phyloP scores from a whole-genome alignment of 2,113 vertebrate genomes.

The Megaceryle maxima region DNA sequence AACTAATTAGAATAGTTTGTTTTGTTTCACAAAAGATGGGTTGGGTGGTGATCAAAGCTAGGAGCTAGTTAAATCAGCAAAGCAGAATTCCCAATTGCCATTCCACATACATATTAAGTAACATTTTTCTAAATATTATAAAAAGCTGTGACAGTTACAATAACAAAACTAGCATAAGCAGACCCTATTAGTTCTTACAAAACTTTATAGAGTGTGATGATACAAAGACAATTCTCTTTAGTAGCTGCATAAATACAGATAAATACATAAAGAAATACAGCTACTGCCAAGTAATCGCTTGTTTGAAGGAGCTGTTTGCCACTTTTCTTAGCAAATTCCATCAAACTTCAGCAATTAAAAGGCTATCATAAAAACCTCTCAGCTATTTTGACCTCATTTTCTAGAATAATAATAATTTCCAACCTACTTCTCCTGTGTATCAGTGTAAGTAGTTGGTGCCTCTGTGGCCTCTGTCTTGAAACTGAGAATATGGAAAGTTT shows the following conservation, averaged over 20 bases:
- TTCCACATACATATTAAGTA: neutral
- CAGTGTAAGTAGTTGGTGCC: neutral
- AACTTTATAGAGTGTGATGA: neutral
- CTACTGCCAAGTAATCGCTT: neutral
- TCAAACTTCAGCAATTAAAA: neutral
- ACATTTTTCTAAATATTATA: neutral
- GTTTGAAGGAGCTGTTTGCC: neutral
- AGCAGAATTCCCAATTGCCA: neutral
- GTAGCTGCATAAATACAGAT: neutral
- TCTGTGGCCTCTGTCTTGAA: neutral
- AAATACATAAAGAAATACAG: neutral
- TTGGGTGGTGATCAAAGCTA: neutral
- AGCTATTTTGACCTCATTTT: neutral
- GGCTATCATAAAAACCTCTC: neutral
- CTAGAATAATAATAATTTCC: neutral
- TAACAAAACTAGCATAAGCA: neutral
- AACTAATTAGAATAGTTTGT: neutral
- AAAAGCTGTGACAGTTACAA: neutral
- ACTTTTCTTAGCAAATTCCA: neutral
- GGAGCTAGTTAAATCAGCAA: neutral
- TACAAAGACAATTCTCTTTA: neutral
- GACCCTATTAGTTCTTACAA: neutral
- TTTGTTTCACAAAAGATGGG: constrained; percentile 9
- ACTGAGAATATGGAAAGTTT: neutral
- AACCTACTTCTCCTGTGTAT: neutral